Percentiles rank a stretch among this genome's conserved stretches.
Evolutionary conservation across 2,113 vertebrate genomes (phyloP).

Genomic region (Odocoileus virginianus): DNA sequence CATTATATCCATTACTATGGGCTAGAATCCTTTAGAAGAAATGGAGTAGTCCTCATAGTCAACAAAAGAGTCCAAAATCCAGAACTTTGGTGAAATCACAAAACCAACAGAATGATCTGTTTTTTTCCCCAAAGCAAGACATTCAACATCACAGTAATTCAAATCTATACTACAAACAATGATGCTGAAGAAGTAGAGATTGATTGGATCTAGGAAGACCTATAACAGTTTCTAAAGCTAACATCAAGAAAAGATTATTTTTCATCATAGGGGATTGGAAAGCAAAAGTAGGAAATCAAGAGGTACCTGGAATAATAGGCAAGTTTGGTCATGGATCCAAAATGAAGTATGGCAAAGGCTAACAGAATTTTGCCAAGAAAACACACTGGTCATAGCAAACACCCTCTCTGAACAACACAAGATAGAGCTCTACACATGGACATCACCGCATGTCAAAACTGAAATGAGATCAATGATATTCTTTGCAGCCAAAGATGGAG

Average conservation of each 20-base stretch:
- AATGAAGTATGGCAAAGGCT: neutral
- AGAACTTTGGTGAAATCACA: neutral
- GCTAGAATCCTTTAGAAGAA: neutral
- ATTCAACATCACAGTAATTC: neutral
- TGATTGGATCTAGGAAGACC: neutral
- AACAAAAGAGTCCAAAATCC: neutral
- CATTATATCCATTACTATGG: neutral
- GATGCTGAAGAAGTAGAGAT: neutral
- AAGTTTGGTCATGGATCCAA: neutral
- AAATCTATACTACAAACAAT: neutral
- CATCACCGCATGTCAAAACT: neutral
- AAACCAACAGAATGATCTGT: neutral
- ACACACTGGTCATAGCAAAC: neutral
- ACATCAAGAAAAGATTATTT: neutral
- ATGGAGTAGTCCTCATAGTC: neutral
- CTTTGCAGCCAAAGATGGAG: neutral
- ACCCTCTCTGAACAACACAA: neutral
- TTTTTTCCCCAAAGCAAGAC: neutral
- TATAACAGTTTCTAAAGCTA: neutral
- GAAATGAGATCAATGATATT: neutral
- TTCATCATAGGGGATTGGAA: neutral
- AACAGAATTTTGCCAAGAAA: neutral
- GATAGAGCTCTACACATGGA: neutral
- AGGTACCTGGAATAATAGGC: neutral
- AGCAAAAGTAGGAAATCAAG: neutral